phyloP scores from a whole-genome alignment of 2,113 vertebrate species.

The Melanostigma gelatinosum region DNA sequence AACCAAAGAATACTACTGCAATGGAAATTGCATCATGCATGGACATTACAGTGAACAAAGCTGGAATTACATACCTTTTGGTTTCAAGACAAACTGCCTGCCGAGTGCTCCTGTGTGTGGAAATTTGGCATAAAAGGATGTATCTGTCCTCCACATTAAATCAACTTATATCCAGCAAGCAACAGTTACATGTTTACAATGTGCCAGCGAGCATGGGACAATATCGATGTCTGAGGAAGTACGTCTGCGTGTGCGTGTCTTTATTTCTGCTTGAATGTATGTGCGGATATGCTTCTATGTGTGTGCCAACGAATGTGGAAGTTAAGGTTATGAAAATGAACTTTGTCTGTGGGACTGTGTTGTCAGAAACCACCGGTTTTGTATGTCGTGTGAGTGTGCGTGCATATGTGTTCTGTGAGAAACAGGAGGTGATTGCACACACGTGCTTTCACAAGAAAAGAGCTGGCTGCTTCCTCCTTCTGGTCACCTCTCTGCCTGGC shows the following conservation, averaged over 20 bases:
- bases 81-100: constrained; percentile 1
- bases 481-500: accelerated
- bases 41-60: not conserved
- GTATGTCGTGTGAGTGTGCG: constrained; percentile 12
- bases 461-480: constrained; percentile 58
- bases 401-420: not conserved
- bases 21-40: not conserved
- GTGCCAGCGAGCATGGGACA: accelerated
- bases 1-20: not conserved
- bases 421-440: constrained; percentile 44
- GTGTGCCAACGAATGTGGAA: not conserved
- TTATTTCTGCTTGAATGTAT: not conserved
- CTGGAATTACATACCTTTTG: constrained; percentile 37
- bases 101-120: not conserved
- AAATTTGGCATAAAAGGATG: not conserved
- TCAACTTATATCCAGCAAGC: too few relatives aligned
- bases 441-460: constrained; percentile 31
- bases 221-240: not conserved
- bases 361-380: constrained; percentile 25
- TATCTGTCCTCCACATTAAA: not conserved
- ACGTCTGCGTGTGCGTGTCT: not conserved
- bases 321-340: constrained; percentile 12
- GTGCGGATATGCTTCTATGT: not conserved
- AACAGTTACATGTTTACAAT: not conserved
- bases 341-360: not conserved